These are phyloP conservation scores for Tachina lurida DNA, from an alignment of 2,888 invertebrate genomes.

Conservation along the genomic window DNA sequence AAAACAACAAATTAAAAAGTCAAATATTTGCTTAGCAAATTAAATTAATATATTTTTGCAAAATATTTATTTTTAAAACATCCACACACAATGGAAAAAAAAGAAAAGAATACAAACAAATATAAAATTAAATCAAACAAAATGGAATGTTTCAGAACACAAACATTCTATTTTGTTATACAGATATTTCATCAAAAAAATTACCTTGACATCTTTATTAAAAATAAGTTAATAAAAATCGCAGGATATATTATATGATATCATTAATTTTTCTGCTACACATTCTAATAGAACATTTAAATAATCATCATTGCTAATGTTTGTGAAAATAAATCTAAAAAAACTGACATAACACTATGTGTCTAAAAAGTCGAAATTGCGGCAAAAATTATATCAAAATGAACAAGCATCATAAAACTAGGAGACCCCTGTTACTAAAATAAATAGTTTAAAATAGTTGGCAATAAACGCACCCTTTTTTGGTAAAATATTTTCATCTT, in stretches of 20 bases:
- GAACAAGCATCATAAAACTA: no score
- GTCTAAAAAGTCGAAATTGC: no score
- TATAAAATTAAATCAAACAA: constrained; percentile 19
- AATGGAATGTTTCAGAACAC: background rate
- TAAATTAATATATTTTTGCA: constrained; percentile 12
- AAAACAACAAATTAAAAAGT: constrained; percentile 12
- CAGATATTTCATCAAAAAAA: background rate
- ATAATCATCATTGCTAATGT: no score
- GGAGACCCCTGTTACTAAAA: no score
- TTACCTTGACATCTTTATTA: background rate
- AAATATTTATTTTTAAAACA: background rate
- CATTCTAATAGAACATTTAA: no score
- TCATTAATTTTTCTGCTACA: background rate
- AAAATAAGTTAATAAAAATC: background rate
- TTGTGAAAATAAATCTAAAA: no score
- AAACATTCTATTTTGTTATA: background rate
- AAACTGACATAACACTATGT: no score
- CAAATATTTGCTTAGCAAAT: constrained; percentile 31
- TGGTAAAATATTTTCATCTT: no score
- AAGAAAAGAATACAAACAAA: background rate
- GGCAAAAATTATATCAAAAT: no score
- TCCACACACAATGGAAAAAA: constrained; percentile 5
- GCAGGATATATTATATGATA: background rate
- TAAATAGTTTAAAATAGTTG: no score
- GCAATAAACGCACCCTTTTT: no score